Evolutionary conservation across 2,888 invertebrate species (phyloP).

Genomic region (Adelphocoris suturalis): DNA sequence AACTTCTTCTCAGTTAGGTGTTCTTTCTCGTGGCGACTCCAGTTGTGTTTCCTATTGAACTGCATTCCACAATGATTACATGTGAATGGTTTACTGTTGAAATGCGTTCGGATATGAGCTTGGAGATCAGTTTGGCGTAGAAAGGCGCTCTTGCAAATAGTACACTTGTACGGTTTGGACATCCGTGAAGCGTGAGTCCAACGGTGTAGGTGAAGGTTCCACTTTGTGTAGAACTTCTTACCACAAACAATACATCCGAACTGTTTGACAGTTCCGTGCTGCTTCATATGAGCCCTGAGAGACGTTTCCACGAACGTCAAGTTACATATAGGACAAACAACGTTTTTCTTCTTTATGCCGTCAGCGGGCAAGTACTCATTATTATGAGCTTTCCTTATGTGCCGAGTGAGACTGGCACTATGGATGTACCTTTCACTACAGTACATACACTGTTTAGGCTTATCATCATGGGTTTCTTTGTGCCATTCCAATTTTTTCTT

Average conservation of each 20-base stretch:
- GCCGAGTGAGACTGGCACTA: conserved; percentile 89
- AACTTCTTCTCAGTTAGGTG: conserved; percentile 88
- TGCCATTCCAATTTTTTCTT: conserved; percentile 92
- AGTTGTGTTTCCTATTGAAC: conserved; percentile 93
- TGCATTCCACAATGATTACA: conserved; percentile 94
- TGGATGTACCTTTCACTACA: conserved; percentile 94
- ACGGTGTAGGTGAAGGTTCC: conserved; percentile 93
- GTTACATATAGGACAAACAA: conserved; percentile 89
- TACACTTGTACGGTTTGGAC: conserved; percentile 91
- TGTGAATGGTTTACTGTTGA: conserved; percentile 90
- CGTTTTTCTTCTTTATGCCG: conserved; percentile 81
- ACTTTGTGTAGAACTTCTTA: conserved; percentile 92
- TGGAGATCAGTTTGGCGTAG: conserved; percentile 89
- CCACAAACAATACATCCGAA: conserved; percentile 90
- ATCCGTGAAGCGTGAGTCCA: conserved; percentile 93
- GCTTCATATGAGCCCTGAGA: conserved; percentile 82
- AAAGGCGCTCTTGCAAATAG: conserved; percentile 90
- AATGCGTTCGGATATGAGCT: conserved; percentile 92
- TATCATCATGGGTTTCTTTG: conserved; percentile 89
- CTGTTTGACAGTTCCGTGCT: conserved; percentile 88
- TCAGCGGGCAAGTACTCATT: conserved; percentile 75
- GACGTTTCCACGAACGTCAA: conserved; percentile 89
- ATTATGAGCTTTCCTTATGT: conserved; percentile 79
- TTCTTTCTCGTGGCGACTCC: conserved; percentile 90
- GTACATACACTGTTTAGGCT: conserved; percentile 90